Evolutionary conservation across 2,797 vertebrate species (phyloP).

Genomic region (Myripristis jacobus): DNA sequence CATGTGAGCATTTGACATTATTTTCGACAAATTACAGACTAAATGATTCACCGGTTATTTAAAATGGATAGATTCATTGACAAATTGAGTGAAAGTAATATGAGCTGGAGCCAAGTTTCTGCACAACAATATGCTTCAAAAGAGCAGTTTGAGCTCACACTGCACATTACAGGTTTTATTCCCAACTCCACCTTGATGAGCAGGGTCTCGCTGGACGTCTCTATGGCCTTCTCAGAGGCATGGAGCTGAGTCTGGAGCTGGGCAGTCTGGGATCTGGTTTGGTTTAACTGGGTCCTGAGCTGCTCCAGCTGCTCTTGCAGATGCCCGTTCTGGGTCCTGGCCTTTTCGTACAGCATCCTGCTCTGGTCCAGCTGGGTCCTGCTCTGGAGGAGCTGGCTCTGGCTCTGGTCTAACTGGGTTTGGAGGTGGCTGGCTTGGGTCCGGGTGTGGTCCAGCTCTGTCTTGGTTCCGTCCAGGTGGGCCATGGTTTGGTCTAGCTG

Average conservation of each 20-base stretch:
- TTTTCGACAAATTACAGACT: no score
- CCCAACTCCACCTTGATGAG: slow-evolving; percentile 83
- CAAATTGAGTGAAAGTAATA: no score
- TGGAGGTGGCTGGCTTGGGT: slow-evolving; percentile 46
- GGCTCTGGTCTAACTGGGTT: slow-evolving; percentile 59
- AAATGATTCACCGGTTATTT: no score
- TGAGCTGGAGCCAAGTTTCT: no score
- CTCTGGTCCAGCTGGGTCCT: slow-evolving; percentile 62
- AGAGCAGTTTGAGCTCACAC: no score
- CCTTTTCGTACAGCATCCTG: slow-evolving; percentile 53
- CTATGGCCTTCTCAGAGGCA: slow-evolving; percentile 77
- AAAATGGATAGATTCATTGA: no score
- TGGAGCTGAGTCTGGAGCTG: slow-evolving; percentile 82
- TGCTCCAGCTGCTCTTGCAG: slow-evolving; percentile 82
- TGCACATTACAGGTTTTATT: not conserved
- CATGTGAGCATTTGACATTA: no score
- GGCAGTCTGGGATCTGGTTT: slow-evolving; percentile 38
- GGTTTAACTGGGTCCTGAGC: slow-evolving; percentile 64
- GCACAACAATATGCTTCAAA: no score
- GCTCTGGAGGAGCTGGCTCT: slow-evolving; percentile 49
- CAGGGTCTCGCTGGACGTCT: slow-evolving; percentile 81
- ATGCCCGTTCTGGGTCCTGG: slow-evolving; percentile 57
- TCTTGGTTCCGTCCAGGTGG: slow-evolving; percentile 49
- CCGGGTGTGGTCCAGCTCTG: slow-evolving; percentile 42
- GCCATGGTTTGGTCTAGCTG: slow-evolving; percentile 25